Evolutionary conservation across 2,888 invertebrate genomes (phyloP).

Genomic region (Drosophila kambysellisi): DNA sequence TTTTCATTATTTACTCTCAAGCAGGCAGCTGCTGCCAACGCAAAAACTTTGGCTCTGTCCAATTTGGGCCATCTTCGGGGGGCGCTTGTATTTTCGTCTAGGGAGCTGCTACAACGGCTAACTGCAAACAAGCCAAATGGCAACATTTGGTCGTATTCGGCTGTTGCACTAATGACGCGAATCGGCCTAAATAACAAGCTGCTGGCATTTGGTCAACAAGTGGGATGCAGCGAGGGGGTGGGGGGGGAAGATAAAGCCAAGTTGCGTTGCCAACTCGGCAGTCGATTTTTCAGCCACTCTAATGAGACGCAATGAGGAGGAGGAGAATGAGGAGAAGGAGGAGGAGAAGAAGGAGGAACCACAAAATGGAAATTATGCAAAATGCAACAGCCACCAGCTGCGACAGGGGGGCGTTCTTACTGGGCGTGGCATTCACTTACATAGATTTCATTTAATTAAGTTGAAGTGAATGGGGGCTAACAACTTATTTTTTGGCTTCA

Average conservation of each 20-base stretch:
- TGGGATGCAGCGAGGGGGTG: not conserved
- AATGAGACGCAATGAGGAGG: slow-evolving; percentile 65
- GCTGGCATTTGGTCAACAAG: slow-evolving; percentile 72
- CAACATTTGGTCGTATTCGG: slow-evolving; percentile 56
- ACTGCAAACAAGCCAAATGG: slow-evolving; percentile 23
- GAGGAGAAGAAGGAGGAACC: slow-evolving; percentile 14
- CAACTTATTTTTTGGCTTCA: slow-evolving; percentile 3
- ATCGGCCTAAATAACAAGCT: slow-evolving; percentile 74
- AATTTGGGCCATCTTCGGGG: slow-evolving; percentile 24
- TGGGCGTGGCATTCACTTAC: slow-evolving; percentile 44
- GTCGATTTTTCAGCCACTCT: slow-evolving; percentile 47
- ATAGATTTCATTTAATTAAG: slow-evolving; percentile 69
- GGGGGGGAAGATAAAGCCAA: not conserved
- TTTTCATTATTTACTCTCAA: slow-evolving; percentile 40
- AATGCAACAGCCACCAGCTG: slow-evolving; percentile 58
- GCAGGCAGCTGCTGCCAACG: slow-evolving; percentile 54
- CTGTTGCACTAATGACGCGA: slow-evolving; percentile 73
- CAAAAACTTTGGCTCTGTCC: slow-evolving; percentile 26
- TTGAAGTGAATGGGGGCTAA: slow-evolving; percentile 27
- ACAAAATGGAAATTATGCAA: slow-evolving; percentile 67
- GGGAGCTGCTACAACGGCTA: slow-evolving; percentile 20
- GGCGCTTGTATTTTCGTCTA: not conserved
- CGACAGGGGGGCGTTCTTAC: slow-evolving; percentile 22
- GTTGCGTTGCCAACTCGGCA: slow-evolving; percentile 54
- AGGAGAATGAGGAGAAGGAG: not conserved